Evolutionary conservation across 2,888 invertebrate species (phyloP).

Genomic region (Steinernema carpocapsae): DNA sequence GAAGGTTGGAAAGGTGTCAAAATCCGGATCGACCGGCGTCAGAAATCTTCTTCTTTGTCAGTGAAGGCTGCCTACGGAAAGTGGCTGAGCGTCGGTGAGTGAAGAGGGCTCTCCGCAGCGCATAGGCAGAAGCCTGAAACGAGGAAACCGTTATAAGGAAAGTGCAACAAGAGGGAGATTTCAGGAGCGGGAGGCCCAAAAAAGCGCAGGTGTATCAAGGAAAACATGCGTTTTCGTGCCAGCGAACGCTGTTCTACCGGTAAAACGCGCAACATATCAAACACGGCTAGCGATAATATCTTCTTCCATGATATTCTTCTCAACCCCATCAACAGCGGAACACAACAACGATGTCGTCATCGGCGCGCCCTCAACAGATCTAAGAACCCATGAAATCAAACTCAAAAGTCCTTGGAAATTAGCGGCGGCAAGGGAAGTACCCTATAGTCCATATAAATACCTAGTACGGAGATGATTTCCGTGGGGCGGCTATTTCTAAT

Average conservation of each 20-base stretch:
- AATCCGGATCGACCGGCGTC: not conserved
- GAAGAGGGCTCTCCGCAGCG: conserved; percentile 19
- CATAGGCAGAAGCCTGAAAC: conserved; percentile 33
- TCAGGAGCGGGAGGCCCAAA: not conserved
- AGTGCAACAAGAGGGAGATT: not conserved
- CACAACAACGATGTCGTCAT: not conserved
- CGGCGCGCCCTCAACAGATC: not conserved
- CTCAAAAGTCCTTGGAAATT: too few relatives aligned
- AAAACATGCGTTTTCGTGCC: conserved; percentile 17
- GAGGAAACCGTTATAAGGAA: not conserved
- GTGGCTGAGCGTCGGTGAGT: conserved; percentile 30
- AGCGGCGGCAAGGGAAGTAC: too few relatives aligned
- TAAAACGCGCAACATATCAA: conserved; percentile 29
- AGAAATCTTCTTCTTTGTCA: not conserved
- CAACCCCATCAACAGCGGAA: not conserved
- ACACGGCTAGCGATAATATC: conserved; percentile 28
- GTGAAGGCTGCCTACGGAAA: conserved; percentile 27
- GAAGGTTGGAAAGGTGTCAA: not conserved
- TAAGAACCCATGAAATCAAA: too few relatives aligned
- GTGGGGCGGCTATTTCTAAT: too few relatives aligned
- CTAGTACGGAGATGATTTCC: too few relatives aligned
- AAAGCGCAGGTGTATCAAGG: not conserved
- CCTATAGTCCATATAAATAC: too few relatives aligned
- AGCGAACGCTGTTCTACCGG: conserved; percentile 17
- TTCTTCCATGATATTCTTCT: conserved; percentile 21